These are phyloP conservation scores for Mastomys natalensis DNA, from an alignment of 2,113 vertebrate species.

Conservation along the genomic window DNA sequence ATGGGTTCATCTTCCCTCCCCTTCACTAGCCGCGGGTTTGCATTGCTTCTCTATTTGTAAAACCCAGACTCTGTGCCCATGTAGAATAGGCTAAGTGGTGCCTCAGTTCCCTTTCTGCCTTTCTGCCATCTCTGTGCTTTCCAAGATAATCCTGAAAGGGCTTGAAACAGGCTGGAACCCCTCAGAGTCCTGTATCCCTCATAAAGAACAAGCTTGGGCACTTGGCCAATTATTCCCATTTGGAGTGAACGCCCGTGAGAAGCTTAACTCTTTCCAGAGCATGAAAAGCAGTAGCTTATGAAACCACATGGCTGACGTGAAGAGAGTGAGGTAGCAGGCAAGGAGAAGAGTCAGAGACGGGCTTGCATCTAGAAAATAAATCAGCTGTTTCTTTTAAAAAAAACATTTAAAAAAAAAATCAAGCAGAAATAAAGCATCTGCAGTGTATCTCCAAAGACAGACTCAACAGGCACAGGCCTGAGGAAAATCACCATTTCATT, in stretches of 20 bases:
- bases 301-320: background rate
- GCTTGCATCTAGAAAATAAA: background rate
- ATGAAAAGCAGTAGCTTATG: background rate
- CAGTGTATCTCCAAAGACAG: background rate
- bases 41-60: conserved; percentile 53
- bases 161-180: conserved; percentile 1
- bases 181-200: conserved; percentile 57
- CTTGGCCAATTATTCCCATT: conserved; percentile 57
- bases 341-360: background rate
- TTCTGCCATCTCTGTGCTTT: background rate
- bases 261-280: conserved; percentile 58
- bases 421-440: background rate
- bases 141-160: conserved; percentile 41
- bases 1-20: background rate
- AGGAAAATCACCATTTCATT: background rate
- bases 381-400: background rate
- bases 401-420: background rate
- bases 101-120: background rate
- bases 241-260: background rate
- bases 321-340: background rate
- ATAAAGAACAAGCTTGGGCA: conserved; percentile 53
- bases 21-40: background rate
- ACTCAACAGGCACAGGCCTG: background rate
- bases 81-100: conserved; percentile 49
- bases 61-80: conserved; percentile 36